Conservation (phyloP, 2,888 invertebrate genomes). For the Thereva nobilitata region DNA sequence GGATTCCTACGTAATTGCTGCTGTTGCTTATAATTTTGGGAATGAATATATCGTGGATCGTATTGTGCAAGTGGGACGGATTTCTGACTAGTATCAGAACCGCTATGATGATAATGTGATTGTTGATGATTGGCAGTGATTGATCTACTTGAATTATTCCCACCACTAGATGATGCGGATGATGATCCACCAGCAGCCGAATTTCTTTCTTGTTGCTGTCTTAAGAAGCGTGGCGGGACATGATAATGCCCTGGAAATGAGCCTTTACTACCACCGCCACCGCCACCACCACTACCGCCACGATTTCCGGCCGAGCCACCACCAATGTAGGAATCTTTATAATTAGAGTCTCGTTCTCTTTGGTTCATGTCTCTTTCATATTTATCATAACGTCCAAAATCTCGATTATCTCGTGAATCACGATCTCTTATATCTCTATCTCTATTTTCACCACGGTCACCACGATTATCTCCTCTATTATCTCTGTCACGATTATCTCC, state of each 20-base stretch:
- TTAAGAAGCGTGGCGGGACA: constrained; percentile 83
- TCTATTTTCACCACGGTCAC: constrained; percentile 46
- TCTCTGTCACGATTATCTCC: constrained; percentile 37
- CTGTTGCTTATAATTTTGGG: constrained; percentile 43
- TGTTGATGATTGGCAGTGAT: constrained; percentile 47
- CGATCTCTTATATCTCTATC: constrained; percentile 6
- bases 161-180: constrained; percentile 42
- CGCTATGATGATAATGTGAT: constrained; percentile 38
- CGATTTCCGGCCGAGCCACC: constrained; percentile 47
- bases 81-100: constrained; percentile 40
- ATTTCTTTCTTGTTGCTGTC: constrained; percentile 66
- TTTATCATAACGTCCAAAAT: constrained; percentile 45
- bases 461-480: not conserved
- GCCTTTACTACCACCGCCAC: constrained; percentile 58
- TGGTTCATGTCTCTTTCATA: constrained; percentile 42
- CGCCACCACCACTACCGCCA: constrained; percentile 56
- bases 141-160: constrained; percentile 37
- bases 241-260: constrained; percentile 75
- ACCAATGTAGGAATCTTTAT: constrained; percentile 48
- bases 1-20: constrained; percentile 43
- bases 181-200: constrained; percentile 37
- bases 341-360: constrained; percentile 42
- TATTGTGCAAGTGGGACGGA: constrained; percentile 49
- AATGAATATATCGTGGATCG: constrained; percentile 48
- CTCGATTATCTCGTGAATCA: constrained; percentile 35